phyloP scores from a whole-genome alignment of 2,888 invertebrate genomes.

The Epirrita christyi region DNA sequence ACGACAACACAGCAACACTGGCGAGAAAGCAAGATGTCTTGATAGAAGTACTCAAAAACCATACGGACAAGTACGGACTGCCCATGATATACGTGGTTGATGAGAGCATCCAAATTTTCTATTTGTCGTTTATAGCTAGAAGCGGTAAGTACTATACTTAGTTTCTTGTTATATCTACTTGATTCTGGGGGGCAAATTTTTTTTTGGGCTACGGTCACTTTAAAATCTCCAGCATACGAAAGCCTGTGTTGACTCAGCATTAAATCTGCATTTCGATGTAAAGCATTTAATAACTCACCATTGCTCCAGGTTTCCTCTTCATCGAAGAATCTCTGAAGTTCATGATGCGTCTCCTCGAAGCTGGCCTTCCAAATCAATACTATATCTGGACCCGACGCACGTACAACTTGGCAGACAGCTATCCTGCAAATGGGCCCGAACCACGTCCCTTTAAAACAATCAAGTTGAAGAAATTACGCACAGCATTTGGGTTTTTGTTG shows the following conservation, averaged over 20 bases:
- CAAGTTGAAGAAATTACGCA: constrained; percentile 41
- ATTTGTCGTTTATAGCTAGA: constrained; percentile 53
- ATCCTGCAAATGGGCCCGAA: constrained; percentile 26
- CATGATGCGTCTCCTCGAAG: constrained; percentile 51
- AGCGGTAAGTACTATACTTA: constrained; percentile 42
- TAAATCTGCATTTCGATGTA: too few species aligned
- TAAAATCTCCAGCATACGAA: too few species aligned
- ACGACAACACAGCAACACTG: constrained; percentile 40
- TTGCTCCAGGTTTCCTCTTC: constrained; percentile 55
- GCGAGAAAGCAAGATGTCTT: constrained; percentile 48
- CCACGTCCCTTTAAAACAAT: constrained; percentile 45
- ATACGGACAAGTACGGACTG: constrained; percentile 39
- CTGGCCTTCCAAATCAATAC: constrained; percentile 56
- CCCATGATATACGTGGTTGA: constrained; percentile 50
- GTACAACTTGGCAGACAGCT: constrained; percentile 36
- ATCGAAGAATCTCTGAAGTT: constrained; percentile 43
- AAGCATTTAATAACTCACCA: constrained; percentile 12
- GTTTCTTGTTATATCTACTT: neutral
- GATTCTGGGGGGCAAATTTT: neutral
- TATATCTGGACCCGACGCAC: constrained; percentile 55
- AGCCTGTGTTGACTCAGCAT: too few species aligned
- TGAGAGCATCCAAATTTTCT: constrained; percentile 51
- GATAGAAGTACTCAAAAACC: constrained; percentile 43
- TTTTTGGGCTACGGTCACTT: too few species aligned
- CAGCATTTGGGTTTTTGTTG: constrained; percentile 48